Conservation (phyloP, 2,113 vertebrate species). For the Lasiurus borealis region DNA sequence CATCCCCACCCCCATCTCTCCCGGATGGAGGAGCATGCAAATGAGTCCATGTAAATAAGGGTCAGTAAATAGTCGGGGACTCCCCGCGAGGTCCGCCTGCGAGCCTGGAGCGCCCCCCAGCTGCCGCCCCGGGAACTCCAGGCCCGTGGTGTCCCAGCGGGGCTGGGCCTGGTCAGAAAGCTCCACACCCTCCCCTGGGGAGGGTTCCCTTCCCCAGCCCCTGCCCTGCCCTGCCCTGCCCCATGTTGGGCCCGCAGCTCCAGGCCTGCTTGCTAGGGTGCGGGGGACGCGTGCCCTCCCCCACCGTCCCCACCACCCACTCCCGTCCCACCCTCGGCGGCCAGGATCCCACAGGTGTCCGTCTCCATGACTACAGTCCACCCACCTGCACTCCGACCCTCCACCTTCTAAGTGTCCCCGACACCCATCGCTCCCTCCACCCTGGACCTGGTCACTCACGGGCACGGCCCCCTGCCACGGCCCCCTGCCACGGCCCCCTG, state of each 20-base stretch:
- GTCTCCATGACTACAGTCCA: background rate
- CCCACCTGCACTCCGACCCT: no score
- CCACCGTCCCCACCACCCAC: background rate
- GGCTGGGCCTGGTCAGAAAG: rapidly evolving
- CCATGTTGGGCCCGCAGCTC: no score
- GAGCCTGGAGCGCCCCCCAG: background rate
- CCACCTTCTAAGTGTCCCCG: background rate
- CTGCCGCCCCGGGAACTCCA: background rate
- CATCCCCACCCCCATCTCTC: background rate
- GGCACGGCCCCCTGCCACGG: background rate
- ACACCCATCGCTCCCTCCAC: background rate
- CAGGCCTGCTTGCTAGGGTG: background rate
- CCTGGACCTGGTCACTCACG: background rate
- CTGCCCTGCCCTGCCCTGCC: background rate
- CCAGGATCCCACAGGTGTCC: background rate
- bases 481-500: background rate
- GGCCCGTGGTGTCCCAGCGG: background rate
- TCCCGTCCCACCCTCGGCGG: background rate
- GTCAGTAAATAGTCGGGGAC: background rate
- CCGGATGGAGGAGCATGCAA: background rate
- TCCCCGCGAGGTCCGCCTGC: background rate
- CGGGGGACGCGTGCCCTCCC: background rate
- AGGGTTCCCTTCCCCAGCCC: background rate
- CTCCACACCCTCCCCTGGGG: rapidly evolving
- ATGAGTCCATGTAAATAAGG: background rate